Conservation (phyloP, 2,888 invertebrate genomes). For the Synanthedon tipuliformis region DNA sequence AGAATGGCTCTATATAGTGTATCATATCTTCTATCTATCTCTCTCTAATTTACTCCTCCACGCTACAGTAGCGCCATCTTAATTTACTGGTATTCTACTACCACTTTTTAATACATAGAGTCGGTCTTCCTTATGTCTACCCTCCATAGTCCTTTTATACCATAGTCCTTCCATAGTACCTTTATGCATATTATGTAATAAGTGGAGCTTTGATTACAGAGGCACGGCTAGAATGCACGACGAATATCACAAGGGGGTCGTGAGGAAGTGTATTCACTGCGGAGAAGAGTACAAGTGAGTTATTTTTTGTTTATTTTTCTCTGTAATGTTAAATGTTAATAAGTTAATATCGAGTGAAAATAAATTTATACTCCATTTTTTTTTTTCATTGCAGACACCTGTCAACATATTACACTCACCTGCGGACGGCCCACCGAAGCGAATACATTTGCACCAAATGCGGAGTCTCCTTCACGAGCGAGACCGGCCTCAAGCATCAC, state of each 20-base stretch:
- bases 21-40: too few relatives aligned
- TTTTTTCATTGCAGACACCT: constrained; percentile 27
- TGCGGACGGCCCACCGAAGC: constrained; percentile 47
- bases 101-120: too few relatives aligned
- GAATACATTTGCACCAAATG: constrained; percentile 42
- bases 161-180: too few relatives aligned
- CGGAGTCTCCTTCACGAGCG: constrained; percentile 50
- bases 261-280: constrained; percentile 41
- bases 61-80: too few relatives aligned
- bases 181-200: too few relatives aligned
- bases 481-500: constrained; percentile 23
- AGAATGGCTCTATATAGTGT: too few relatives aligned
- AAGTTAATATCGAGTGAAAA: too few relatives aligned
- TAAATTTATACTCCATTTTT: background rate
- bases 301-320: background rate
- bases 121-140: too few relatives aligned
- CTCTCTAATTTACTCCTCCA: too few relatives aligned
- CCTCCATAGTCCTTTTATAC: too few relatives aligned
- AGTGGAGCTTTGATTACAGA: constrained; percentile 13
- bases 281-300: constrained; percentile 46
- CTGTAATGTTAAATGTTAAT: too few relatives aligned
- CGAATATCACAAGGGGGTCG: constrained; percentile 45
- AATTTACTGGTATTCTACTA: too few relatives aligned
- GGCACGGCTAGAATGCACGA: constrained; percentile 47
- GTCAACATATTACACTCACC: constrained; percentile 54